phyloP scores from a whole-genome alignment of 2,113 vertebrate species.

The Eubucco bourcierii region DNA sequence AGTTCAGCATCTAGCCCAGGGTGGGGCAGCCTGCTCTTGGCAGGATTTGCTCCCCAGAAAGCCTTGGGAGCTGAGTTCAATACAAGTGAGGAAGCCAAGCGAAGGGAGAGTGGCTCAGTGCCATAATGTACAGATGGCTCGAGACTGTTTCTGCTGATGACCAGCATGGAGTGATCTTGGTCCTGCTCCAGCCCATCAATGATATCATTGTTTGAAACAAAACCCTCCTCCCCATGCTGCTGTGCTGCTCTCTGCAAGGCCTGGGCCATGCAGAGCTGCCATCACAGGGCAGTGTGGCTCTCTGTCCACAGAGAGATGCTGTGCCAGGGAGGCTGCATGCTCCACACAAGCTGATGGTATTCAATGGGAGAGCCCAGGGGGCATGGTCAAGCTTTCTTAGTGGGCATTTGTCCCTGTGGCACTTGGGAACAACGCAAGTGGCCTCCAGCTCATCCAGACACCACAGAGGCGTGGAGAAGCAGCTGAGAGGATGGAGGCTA shows the following conservation, averaged over 20 bases:
- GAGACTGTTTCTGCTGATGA: slow-evolving; percentile 57
- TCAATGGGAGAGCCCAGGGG: not conserved
- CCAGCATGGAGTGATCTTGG: not conserved
- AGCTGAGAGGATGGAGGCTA: not conserved
- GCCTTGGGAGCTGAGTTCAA: slow-evolving; percentile 41
- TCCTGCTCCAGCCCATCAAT: slow-evolving; percentile 53
- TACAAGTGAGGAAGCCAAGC: not conserved
- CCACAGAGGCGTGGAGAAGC: not conserved
- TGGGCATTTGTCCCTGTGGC: not conserved
- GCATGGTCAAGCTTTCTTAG: not conserved
- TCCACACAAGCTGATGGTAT: not conserved
- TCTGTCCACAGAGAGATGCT: not conserved
- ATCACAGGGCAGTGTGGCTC: not conserved
- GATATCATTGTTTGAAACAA: slow-evolving; percentile 69
- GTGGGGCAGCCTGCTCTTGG: slow-evolving; percentile 18
- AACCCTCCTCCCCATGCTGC: not conserved
- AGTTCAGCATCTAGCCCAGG: not conserved
- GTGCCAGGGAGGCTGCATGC: not conserved
- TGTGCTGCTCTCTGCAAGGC: slow-evolving; percentile 1
- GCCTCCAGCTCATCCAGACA: not conserved
- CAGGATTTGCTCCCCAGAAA: slow-evolving; percentile 77
- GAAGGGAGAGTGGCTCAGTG: slow-evolving; percentile 62
- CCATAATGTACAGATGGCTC: slow-evolving; percentile 69
- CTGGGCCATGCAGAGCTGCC: not conserved
- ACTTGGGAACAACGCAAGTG: not conserved